phyloP scores from a whole-genome alignment of 2,113 vertebrate genomes.

The Entomyzon cyanotis region DNA sequence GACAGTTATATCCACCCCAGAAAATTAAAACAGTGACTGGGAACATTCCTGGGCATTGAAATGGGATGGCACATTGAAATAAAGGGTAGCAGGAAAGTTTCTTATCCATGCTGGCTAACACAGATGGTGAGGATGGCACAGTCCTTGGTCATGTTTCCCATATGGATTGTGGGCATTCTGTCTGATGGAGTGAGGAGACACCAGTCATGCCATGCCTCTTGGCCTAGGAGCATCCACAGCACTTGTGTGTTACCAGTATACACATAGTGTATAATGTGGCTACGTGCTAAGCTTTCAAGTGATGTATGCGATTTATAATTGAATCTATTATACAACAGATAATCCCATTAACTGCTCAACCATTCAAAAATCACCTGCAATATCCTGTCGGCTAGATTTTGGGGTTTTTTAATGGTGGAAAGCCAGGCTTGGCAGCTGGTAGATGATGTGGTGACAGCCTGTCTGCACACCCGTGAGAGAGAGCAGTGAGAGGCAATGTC shows the following conservation, averaged over 20 bases:
- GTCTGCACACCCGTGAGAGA: neutral
- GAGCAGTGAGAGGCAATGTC: neutral
- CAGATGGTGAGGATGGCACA: neutral
- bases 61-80: neutral
- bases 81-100: neutral
- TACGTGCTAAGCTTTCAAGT: neutral
- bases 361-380: neutral
- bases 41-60: neutral
- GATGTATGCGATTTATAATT: neutral
- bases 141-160: neutral
- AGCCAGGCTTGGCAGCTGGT: neutral
- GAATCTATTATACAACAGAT: neutral
- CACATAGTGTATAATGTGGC: too few species aligned
- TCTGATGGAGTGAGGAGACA: neutral
- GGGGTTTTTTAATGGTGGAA: neutral
- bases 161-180: neutral
- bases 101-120: neutral
- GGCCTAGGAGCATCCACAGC: neutral
- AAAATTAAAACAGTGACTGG: neutral
- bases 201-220: accelerated
- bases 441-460: neutral
- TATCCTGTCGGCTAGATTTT: neutral
- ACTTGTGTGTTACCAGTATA: neutral
- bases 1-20: neutral
- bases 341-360: neutral